Evolutionary conservation across 2,888 invertebrate genomes (phyloP).

Genomic region (Lumbricus terrestris): DNA sequence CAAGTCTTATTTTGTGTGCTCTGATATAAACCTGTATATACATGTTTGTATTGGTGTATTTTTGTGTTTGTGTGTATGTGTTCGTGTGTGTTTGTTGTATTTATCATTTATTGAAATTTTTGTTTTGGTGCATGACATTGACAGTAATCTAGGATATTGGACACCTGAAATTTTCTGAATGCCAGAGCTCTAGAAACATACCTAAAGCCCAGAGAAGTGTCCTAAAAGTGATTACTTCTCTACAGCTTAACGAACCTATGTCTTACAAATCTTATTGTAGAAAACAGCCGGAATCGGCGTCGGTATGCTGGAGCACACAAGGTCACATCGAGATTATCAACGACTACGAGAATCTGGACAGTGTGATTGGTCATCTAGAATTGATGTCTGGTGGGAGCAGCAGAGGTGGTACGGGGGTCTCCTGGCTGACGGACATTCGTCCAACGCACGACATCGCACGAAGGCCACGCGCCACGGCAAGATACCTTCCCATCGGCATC

Average conservation of each 20-base stretch:
- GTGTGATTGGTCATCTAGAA: neutral
- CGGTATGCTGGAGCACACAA: neutral
- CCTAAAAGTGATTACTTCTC: neutral
- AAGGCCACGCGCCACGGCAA: neutral
- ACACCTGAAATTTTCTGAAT: neutral
- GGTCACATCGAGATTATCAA: neutral
- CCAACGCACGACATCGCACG: neutral
- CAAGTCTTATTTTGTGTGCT: no score
- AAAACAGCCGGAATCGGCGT: neutral
- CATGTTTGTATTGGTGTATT: no score
- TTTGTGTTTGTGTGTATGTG: no score
- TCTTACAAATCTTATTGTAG: neutral
- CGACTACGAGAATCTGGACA: neutral
- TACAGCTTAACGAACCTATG: neutral
- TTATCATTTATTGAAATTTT: no score
- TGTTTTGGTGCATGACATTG: no score
- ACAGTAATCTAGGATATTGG: no score
- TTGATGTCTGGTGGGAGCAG: neutral
- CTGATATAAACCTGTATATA: no score
- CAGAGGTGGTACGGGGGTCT: neutral
- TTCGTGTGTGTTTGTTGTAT: no score
- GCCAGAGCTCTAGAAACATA: neutral
- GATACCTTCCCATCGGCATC: neutral
- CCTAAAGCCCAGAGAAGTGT: neutral
- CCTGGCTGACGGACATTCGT: neutral